Evolutionary conservation across 2,888 invertebrate species (phyloP).

Genomic region (Aporophyla lueneburgensis): DNA sequence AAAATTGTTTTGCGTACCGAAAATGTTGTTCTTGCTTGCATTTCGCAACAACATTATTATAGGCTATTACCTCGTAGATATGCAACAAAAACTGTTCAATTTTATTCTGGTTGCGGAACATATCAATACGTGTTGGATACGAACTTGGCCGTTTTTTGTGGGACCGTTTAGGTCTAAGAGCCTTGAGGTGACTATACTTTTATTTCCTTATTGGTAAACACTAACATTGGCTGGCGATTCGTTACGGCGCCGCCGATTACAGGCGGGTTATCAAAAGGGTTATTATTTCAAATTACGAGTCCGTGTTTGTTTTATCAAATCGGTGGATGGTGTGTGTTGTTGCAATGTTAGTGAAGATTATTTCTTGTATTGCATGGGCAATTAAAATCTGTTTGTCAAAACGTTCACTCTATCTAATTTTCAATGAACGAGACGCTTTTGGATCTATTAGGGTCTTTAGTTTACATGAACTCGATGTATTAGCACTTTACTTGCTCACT

Average conservation of each 20-base stretch:
- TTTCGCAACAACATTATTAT: conserved; percentile 54
- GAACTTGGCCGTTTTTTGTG: conserved; percentile 67
- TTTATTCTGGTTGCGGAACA: conserved; percentile 67
- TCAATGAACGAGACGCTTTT: background rate
- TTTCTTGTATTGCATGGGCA: conserved; percentile 37
- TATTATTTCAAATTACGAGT: conserved; percentile 51
- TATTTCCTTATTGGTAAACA: conserved; percentile 84
- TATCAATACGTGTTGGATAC: conserved; percentile 67
- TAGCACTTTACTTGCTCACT: conserved; percentile 9
- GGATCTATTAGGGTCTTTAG: conserved; percentile 15
- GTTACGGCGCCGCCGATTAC: conserved; percentile 56
- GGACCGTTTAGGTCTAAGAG: conserved; percentile 71
- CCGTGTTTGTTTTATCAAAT: conserved; percentile 43
- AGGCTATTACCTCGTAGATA: conserved; percentile 52
- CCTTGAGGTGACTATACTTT: conserved; percentile 83
- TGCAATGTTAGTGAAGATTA: conserved; percentile 39
- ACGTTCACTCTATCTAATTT: background rate
- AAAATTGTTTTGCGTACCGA: conserved; percentile 6
- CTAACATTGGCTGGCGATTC: conserved; percentile 70
- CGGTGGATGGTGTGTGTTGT: conserved; percentile 35
- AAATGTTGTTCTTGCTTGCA: conserved; percentile 24
- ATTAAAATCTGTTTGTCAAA: conserved; percentile 14
- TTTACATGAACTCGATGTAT: conserved; percentile 12
- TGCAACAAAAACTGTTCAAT: conserved; percentile 64
- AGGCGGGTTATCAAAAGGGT: conserved; percentile 43